Evolutionary conservation across 2,888 invertebrate genomes (phyloP).

Genomic region (Rhingia rostrata): DNA sequence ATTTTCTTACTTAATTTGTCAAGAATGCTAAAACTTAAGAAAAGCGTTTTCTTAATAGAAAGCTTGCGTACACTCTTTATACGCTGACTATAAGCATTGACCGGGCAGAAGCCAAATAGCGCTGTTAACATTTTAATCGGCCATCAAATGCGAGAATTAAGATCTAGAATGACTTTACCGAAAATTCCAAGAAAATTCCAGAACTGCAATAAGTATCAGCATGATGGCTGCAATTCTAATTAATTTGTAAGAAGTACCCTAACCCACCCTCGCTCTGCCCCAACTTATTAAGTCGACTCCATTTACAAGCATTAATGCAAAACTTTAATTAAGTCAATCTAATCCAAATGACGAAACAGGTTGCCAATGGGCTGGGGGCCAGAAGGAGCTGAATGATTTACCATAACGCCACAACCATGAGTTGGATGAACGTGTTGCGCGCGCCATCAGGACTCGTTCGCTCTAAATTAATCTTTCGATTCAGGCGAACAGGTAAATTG

Average conservation of each 20-base stretch:
- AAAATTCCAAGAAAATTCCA: conserved; percentile 54
- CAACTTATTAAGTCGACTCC: conserved; percentile 48
- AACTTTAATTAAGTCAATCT: conserved; percentile 74
- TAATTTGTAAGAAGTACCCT: background rate
- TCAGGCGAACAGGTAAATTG: conserved; percentile 55
- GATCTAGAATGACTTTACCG: conserved; percentile 45
- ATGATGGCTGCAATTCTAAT: conserved; percentile 45
- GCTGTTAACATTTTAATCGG: no score
- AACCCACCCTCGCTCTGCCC: background rate
- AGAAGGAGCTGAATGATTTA: conserved; percentile 46
- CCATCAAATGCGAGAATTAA: conserved; percentile 13
- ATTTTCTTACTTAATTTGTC: no score
- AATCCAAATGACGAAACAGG: conserved; percentile 64
- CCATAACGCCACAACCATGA: conserved; percentile 15
- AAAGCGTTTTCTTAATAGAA: no score
- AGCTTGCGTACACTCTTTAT: no score
- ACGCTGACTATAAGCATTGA: no score
- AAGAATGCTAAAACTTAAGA: no score
- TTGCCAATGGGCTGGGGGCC: conserved; percentile 2
- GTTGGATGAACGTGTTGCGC: conserved; percentile 43
- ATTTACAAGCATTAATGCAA: conserved; percentile 69
- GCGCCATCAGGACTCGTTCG: conserved; percentile 27
- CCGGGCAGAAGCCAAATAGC: no score
- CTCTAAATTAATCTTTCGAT: conserved; percentile 51
- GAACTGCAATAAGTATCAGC: conserved; percentile 52